Percentiles rank a stretch among this genome's conserved stretches.
phyloP scores from a whole-genome alignment of 2,797 vertebrate species.

The Perodicticus potto region DNA sequence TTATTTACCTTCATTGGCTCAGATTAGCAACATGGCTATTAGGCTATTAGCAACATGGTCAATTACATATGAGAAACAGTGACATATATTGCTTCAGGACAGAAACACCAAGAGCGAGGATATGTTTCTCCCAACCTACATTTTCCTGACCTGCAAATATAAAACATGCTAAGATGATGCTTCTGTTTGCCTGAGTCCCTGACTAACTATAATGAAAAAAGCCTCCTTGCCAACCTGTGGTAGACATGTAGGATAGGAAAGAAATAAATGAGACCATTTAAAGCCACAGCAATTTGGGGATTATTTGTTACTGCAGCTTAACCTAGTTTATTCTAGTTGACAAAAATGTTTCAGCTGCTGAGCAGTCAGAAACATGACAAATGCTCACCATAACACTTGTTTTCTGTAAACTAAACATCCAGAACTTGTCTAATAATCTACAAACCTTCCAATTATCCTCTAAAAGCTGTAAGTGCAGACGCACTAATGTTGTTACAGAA shows the following conservation, averaged over 20 bases:
- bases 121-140: not conserved
- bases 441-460: not conserved
- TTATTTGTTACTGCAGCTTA: not conserved
- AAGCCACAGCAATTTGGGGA: not conserved
- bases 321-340: not conserved
- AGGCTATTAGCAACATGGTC: too few relatives aligned
- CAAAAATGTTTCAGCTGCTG: not conserved
- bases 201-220: not conserved
- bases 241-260: not conserved
- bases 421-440: not conserved
- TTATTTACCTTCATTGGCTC: not conserved
- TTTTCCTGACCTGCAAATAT: not conserved
- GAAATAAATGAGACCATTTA: not conserved
- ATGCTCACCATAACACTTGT: not conserved
- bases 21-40: not conserved
- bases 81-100: not conserved
- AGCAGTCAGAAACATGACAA: not conserved
- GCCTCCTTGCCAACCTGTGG: not conserved
- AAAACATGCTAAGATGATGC: not conserved
- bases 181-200: not conserved
- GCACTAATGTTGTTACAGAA: not conserved
- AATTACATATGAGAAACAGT: not conserved
- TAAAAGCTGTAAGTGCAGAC: not conserved
- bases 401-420: not conserved
- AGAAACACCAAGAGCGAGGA: not conserved